Base-by-base conservation (phyloP, 2,888 invertebrate genomes). In the Brenthis hecate region DNA sequence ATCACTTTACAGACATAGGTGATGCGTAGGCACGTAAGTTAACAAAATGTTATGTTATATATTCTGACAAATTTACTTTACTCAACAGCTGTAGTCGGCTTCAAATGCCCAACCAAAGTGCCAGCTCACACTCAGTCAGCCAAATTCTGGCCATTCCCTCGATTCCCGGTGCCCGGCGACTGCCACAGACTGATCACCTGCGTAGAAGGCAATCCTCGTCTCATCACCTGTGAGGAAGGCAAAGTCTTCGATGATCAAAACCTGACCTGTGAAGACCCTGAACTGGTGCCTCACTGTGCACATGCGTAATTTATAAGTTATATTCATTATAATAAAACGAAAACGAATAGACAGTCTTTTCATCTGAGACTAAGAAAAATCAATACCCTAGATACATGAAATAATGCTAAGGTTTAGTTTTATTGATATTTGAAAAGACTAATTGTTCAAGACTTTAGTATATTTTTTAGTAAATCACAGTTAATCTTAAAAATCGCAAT, bases 91-190 rank as follows among this genome's bases (percentile, higher is more conserved):
- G 96, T 98, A 69, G 96, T 98, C 72, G 98, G 98, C 66, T 98
- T 98, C 94, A 97, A 97, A 81, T 98, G 98, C 85, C 98, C 98
- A 47, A 94, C 95, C 3, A 97, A 97, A 84, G 95, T 97, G 57
- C 96, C 97, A 48, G 94, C 96, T 6, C 94, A 96, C 83, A 95
- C 96, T 16, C 94, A 96, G 69, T 95, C 97, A 5, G 97, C 97
- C 64, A 97, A 96, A 85, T 98, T 98, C 94, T 97, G 97, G 96
- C 98, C 98, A 0, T 98, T 95, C 94, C 98, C 98, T 48, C 95
- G 98, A 75, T 98, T 97, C 93, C 94, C 98, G 3, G 96, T 98
- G 13, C 96, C 97, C 56, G 97, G 97, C 16, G 97, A 98, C 87
- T 97, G 97, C 84, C 96, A 96, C 83, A 95, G 96, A 70, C 94